Evolutionary conservation across 2,113 vertebrate species (phyloP).

Genomic region (Carassius gibelio): DNA sequence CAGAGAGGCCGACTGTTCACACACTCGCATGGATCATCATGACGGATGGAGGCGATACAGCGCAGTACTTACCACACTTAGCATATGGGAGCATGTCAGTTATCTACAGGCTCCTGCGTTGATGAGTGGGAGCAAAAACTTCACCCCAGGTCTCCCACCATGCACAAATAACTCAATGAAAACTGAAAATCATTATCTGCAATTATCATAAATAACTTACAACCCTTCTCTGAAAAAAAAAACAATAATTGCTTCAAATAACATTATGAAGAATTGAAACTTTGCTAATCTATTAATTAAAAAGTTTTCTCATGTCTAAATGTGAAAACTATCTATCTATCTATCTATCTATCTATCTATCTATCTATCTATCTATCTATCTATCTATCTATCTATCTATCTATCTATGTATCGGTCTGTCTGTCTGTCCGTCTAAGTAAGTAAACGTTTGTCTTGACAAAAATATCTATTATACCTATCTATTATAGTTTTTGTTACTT

Average conservation of each 20-base stretch:
- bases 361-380: background rate
- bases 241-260: background rate
- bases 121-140: too few relatives aligned
- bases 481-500: too few relatives aligned
- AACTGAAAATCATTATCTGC: background rate
- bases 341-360: background rate
- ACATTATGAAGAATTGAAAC: background rate
- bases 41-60: constrained; percentile 37
- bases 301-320: background rate
- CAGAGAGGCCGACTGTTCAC: constrained; percentile 38
- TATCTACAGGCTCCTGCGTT: too few relatives aligned
- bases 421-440: too few relatives aligned
- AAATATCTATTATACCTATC: too few relatives aligned
- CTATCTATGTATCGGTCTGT: too few relatives aligned
- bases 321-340: background rate
- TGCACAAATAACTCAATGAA: constrained; percentile 18
- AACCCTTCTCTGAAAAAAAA: background rate
- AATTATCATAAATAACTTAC: constrained; percentile 25
- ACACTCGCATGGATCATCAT: constrained; percentile 46
- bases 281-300: background rate
- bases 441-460: too few relatives aligned
- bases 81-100: constrained; percentile 40
- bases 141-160: background rate
- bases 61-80: constrained; percentile 41
- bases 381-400: background rate